These are phyloP conservation scores for Mormyrops attenuatus DNA, from an alignment of 2,797 vertebrate species.

Conservation along the genomic window DNA sequence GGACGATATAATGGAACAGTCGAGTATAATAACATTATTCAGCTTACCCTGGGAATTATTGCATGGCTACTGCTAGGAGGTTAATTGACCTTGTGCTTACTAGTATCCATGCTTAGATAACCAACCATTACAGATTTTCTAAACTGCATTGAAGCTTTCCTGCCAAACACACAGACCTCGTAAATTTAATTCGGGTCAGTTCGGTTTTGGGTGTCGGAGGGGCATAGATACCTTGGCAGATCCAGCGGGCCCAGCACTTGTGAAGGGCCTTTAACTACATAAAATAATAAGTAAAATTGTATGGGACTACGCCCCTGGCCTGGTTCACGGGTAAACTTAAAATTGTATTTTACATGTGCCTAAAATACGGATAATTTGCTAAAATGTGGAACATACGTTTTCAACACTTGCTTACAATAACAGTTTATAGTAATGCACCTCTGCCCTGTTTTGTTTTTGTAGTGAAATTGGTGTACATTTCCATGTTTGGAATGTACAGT, in stretches of 20 bases:
- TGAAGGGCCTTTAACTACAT: background rate
- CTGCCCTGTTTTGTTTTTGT: slow-evolving; percentile 17
- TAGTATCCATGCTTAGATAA: background rate
- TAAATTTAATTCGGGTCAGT: background rate
- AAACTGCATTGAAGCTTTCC: background rate
- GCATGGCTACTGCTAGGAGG: background rate
- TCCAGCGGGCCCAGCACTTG: background rate
- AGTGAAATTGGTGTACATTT: background rate
- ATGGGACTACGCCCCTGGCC: background rate
- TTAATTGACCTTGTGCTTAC: background rate
- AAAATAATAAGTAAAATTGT: background rate
- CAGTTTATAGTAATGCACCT: background rate
- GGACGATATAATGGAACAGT: background rate
- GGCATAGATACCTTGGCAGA: background rate
- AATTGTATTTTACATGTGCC: background rate
- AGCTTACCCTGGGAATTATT: background rate
- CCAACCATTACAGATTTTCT: background rate
- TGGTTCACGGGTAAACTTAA: background rate
- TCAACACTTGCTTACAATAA: background rate
- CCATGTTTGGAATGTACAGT: background rate
- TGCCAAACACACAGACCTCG: background rate
- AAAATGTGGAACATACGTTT: background rate
- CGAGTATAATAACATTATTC: background rate
- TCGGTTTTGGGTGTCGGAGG: background rate
- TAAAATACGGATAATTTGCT: background rate